Evolutionary conservation across 1,140 invertebrate genomes (phyloP).

Genomic region (Papilio xuthus): DNA sequence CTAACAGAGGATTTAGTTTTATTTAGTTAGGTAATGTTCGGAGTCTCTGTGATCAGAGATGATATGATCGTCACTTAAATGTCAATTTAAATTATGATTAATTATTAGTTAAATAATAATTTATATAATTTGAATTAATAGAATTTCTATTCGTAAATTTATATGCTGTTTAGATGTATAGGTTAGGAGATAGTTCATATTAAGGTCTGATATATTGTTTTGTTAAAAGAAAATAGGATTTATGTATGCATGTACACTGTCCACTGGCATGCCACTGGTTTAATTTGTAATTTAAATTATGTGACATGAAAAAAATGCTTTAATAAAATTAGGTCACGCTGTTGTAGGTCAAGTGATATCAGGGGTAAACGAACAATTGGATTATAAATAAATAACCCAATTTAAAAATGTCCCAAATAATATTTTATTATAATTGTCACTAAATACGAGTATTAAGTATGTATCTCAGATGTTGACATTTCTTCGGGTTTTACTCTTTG

Average conservation of each 20-base stretch:
- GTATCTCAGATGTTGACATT: neutral
- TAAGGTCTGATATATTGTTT: neutral
- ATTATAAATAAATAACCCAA: neutral
- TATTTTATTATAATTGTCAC: neutral
- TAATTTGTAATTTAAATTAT: constrained; percentile 18
- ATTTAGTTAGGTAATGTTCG: neutral
- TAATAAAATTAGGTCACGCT: neutral
- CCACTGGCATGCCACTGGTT: neutral
- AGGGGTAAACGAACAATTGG: neutral
- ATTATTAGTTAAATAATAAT: too few relatives aligned
- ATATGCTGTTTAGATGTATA: too few relatives aligned
- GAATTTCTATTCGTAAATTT: too few relatives aligned
- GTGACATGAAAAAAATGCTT: constrained; percentile 16
- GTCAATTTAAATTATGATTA: too few relatives aligned
- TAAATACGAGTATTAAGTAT: neutral
- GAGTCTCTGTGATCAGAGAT: neutral
- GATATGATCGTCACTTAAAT: neutral
- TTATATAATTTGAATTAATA: too few relatives aligned
- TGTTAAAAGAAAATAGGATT: neutral
- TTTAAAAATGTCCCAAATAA: too few relatives aligned
- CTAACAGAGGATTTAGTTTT: neutral
- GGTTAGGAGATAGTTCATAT: too few relatives aligned
- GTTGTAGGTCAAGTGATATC: neutral
- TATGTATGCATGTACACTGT: neutral
- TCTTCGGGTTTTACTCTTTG: neutral